Evolutionary conservation across 2,888 invertebrate genomes (phyloP).

Genomic region (Dorcus parallelipipedus): DNA sequence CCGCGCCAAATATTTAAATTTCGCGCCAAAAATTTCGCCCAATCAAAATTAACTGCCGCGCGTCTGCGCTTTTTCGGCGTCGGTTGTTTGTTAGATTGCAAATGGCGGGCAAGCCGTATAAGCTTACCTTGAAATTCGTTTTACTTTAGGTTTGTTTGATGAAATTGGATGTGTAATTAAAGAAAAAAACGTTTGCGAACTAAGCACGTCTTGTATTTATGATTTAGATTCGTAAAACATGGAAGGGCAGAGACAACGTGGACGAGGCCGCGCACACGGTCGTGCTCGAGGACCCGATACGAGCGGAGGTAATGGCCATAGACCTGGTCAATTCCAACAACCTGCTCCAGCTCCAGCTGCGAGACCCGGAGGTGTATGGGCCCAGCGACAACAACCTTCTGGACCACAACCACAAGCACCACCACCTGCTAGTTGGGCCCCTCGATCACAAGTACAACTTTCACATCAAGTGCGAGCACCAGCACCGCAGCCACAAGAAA

Average conservation of each 20-base stretch:
- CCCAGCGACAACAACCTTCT: constrained; percentile 19
- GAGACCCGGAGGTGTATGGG: constrained; percentile 29
- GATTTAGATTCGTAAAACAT: background rate
- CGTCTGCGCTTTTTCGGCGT: too few relatives aligned
- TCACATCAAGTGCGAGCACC: constrained; percentile 21
- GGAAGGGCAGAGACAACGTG: constrained; percentile 16
- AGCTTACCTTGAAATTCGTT: too few relatives aligned
- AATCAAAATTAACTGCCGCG: too few relatives aligned
- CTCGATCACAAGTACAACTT: constrained; percentile 29
- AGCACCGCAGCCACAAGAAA: background rate
- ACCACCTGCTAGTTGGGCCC: constrained; percentile 18
- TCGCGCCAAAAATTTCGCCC: too few relatives aligned
- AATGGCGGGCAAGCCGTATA: too few relatives aligned
- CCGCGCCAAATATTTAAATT: too few relatives aligned
- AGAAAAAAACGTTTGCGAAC: too few relatives aligned
- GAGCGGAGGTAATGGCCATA: constrained; percentile 8
- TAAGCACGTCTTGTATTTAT: too few relatives aligned
- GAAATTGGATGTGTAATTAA: too few relatives aligned
- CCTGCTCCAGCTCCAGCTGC: constrained; percentile 12
- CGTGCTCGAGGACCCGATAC: constrained; percentile 18
- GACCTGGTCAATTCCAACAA: constrained; percentile 13
- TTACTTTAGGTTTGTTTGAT: too few relatives aligned
- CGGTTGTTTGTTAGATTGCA: too few relatives aligned
- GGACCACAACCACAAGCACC: constrained; percentile 3
- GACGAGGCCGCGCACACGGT: constrained; percentile 29